These are phyloP conservation scores for Apodemus agrarius DNA, from an alignment of 2,797 vertebrate genomes.

Conservation along the genomic window DNA sequence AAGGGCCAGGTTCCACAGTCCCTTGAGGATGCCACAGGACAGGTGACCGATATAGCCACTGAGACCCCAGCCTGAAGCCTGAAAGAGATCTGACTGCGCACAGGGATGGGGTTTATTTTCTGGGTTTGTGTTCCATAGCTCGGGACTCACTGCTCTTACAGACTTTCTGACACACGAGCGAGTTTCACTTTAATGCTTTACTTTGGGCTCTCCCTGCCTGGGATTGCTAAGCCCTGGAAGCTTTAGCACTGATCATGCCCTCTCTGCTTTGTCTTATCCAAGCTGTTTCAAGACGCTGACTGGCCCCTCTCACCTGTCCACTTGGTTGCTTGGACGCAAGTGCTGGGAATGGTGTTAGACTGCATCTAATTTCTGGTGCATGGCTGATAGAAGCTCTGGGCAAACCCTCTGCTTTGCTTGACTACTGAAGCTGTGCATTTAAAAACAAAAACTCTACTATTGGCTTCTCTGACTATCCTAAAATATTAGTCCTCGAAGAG, in stretches of 20 bases:
- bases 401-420: conserved; percentile 4
- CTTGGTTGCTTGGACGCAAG: neutral
- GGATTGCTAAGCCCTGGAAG: neutral
- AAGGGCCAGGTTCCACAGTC: neutral
- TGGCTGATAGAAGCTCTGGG: neutral
- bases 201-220: neutral
- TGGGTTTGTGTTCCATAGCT: neutral
- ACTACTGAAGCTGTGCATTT: neutral
- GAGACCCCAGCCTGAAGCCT: neutral
- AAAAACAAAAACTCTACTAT: neutral
- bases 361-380: neutral
- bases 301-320: neutral
- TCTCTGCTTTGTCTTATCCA: neutral
- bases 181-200: neutral
- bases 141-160: neutral
- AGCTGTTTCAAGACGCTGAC: neutral
- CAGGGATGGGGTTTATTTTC: neutral
- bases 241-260: neutral
- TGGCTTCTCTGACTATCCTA: neutral
- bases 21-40: neutral
- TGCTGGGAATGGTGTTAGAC: neutral
- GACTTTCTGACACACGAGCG: neutral
- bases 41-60: neutral
- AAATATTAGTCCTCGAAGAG: neutral
- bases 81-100: neutral